phyloP scores from a whole-genome alignment of 2,888 invertebrate genomes.

The Dasysyrphus tricinctus region DNA sequence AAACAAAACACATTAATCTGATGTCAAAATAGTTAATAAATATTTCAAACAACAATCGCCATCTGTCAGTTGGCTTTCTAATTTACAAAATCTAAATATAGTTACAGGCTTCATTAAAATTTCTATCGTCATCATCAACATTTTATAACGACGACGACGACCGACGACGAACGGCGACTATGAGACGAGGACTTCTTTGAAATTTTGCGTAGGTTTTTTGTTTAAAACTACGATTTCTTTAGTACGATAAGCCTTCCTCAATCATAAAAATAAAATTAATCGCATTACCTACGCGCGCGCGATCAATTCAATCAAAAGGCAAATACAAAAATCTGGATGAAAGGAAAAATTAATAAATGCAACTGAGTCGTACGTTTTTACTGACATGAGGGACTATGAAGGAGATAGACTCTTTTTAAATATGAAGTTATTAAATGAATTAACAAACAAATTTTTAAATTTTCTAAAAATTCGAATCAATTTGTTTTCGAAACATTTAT shows the following conservation, averaged over 20 bases:
- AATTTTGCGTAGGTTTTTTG: slow-evolving; percentile 43
- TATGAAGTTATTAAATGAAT: too few relatives aligned
- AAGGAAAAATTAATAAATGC: not conserved
- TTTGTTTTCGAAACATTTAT: too few relatives aligned
- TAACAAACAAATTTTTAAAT: too few relatives aligned
- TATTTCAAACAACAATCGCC: slow-evolving; percentile 61
- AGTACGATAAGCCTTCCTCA: slow-evolving; percentile 54
- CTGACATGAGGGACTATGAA: not conserved
- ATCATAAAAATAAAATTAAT: slow-evolving; percentile 71
- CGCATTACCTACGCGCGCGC: slow-evolving; percentile 71
- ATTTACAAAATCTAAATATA: slow-evolving; percentile 39
- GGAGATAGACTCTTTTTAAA: too few relatives aligned
- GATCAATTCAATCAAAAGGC: slow-evolving; percentile 46
- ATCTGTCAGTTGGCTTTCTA: slow-evolving; percentile 54
- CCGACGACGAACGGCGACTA: too few relatives aligned
- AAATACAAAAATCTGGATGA: not conserved
- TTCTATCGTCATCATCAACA: slow-evolving; percentile 10
- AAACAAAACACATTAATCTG: slow-evolving; percentile 38
- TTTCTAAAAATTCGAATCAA: too few relatives aligned
- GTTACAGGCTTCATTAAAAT: slow-evolving; percentile 50
- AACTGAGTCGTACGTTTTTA: not conserved
- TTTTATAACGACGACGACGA: not conserved
- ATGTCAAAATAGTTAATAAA: slow-evolving; percentile 43
- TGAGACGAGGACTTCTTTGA: slow-evolving; percentile 39
- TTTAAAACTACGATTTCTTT: slow-evolving; percentile 47